Evolutionary conservation across 2,797 vertebrate species (phyloP), one percentile per base, ranked within the genome.

Genomic region (Pogoniulus pusillus): DNA sequence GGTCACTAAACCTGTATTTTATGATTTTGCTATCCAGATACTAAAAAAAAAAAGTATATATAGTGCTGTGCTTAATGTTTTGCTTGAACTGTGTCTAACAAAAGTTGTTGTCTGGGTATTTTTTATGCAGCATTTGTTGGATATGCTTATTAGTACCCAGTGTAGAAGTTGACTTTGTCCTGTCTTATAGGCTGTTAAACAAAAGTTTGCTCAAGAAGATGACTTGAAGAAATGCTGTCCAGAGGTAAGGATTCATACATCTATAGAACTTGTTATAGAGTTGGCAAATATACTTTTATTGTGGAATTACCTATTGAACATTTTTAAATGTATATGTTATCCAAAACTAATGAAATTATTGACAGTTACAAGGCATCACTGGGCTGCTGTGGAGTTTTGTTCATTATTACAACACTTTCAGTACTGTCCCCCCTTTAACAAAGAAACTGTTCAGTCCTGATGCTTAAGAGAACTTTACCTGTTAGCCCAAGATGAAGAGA

Each of bases 151-250:
- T 34, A 19, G 6, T 76, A 32, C 77, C n/a, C 10, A 32, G 1
- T 14, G 3, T 51, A 19, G 30, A 16, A 4, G 7, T 60, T 94
- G 51, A 85, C 24, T 81, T 75, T 24, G 80, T 94, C 29, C 35
- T 97, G 13, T 97, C 97, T 97, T 96, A 17, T 94, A 98, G 97
- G 92, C 91, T 81, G 17, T 89, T 72, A 95, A 96, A 71, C 88
- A 95, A 35, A 94, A 58, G 39, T 92, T 91, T 87, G 72, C 76
- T 93, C 91, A 84, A 84, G 73, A 81, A 86, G 87, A 93, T 49
- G 90, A 94, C 37, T 87, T 93, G 77, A 88, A 83, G 49, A 85
- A 81, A 20, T 91, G 75, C 77, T 82, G 13, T 78, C 30, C 64
- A 34, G 77, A 97, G 96, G 97, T 98, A 97, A 97, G 96, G 27